These are phyloP conservation scores for Hippopotamus amphibius DNA, from an alignment of 2,113 vertebrate species.

Conservation along the genomic window DNA sequence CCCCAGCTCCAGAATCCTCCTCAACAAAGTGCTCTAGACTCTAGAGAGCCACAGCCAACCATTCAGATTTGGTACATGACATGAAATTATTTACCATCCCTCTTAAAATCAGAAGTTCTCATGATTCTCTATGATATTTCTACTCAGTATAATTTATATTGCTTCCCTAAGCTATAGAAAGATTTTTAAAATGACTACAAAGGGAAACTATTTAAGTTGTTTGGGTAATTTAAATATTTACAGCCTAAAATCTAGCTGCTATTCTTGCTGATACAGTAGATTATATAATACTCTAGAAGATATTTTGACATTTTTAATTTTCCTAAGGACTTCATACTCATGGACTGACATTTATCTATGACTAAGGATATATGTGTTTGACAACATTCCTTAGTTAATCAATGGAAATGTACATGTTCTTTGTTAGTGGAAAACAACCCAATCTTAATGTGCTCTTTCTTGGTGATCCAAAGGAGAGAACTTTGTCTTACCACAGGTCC, in stretches of 20 bases:
- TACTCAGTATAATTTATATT: background rate
- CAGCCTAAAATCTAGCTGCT: background rate
- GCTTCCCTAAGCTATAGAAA: constrained; percentile 6
- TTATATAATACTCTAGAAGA: background rate
- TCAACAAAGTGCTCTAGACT: background rate
- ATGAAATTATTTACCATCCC: background rate
- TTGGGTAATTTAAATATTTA: constrained; percentile 2
- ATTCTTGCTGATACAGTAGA: background rate
- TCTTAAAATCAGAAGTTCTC: background rate
- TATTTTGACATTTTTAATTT: constrained; percentile 52
- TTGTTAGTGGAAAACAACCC: background rate
- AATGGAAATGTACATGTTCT: background rate
- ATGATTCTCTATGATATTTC: background rate
- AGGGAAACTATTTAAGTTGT: background rate
- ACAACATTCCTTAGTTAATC: background rate
- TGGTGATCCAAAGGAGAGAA: background rate
- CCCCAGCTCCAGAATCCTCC: background rate
- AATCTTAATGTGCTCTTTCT: background rate
- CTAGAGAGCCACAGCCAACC: background rate
- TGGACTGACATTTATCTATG: background rate
- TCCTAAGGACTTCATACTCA: background rate
- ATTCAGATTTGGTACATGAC: background rate
- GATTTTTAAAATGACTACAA: background rate
- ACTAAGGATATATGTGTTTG: background rate
- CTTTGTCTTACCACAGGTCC: background rate